Percentiles rank a stretch among this genome's conserved stretches.
Evolutionary conservation across 2,797 vertebrate genomes (phyloP).

Genomic region (Anas capensis): DNA sequence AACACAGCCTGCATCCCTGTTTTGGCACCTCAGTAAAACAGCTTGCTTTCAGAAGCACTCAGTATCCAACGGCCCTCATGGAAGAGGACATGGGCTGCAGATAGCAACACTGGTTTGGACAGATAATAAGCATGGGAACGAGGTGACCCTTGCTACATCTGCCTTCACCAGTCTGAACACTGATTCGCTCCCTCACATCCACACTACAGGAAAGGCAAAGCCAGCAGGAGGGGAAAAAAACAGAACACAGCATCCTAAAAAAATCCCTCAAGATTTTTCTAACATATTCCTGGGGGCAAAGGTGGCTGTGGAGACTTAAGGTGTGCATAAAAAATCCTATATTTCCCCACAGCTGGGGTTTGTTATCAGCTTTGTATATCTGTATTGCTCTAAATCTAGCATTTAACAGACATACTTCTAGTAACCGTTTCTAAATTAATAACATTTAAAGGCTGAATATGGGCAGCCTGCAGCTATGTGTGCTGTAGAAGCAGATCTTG

Average conservation of each 20-base stretch:
- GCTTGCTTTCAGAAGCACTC: not conserved
- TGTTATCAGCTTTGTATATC: conserved; percentile 46
- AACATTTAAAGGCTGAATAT: conserved; percentile 46
- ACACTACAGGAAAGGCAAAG: not conserved
- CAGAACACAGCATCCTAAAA: not conserved
- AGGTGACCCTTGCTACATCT: not conserved
- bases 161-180: not conserved
- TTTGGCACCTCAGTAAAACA: not conserved
- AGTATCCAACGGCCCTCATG: not conserved
- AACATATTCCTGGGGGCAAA: conserved; percentile 21
- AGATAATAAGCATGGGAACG: not conserved
- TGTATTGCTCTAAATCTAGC: conserved; percentile 26
- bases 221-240: not conserved
- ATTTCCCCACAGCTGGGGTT: conserved; percentile 41
- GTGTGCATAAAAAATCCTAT: conserved; percentile 28
- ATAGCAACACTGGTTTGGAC: not conserved
- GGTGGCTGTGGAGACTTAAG: conserved; percentile 3
- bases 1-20: not conserved
- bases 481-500: conserved; percentile 48
- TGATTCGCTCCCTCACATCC: not conserved
- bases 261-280: not conserved
- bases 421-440: conserved; percentile 49
- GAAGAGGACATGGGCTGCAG: not conserved
- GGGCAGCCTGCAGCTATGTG: conserved; percentile 41
- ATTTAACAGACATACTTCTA: conserved; percentile 36